Evolutionary conservation across 2,113 vertebrate species (phyloP), one percentile per base, ranked within the genome.

Genomic region (Anhinga anhinga): DNA sequence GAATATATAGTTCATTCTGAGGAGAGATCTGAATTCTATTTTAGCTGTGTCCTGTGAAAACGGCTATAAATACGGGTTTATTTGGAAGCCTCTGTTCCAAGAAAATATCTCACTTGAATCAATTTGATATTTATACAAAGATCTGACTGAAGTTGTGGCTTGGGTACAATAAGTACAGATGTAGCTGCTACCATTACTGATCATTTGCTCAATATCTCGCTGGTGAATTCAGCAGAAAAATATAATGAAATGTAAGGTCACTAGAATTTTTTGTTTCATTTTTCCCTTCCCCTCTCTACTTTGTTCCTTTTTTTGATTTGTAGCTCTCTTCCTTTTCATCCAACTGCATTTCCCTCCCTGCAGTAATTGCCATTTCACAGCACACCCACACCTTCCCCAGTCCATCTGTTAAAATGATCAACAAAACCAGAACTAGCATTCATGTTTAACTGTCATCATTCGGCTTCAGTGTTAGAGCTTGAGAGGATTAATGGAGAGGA

Each of bases 381-480:
- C 81, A 95, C 95, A 95, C 95, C 94, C 96, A 97, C 96, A 95
- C 86, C 88, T 97, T 97, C 95, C 65, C 83, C 81, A 89, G 88
- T 92, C 97, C 95, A 94, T 97, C 97, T 97, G 94, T 91, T 95
- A 72, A 91, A 95, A 89, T 73, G 61, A 91, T 96, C 96, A 95
- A 94, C 95, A 94, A 89, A 95, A 91, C 13, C 93, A 62, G 91
- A 96, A 52, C 83, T 40, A 84, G 62, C 42, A 6, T 76, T 94
- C 88, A 40, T 25, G 0, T 92, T 89, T 78, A 45, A 53, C 94
- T 85, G 66, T 84, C 83, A 72, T 89, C 36, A 20, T 79, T 92
- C 0, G 2, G 15, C 77, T 76, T 56, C 84, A 22, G 40, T 58
- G 58, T 30, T 69, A 61, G 42, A 88, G 52, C 88, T 63, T 38